Conservation (phyloP, 2,797 vertebrate genomes). For the Epinephelus coioides region DNA sequence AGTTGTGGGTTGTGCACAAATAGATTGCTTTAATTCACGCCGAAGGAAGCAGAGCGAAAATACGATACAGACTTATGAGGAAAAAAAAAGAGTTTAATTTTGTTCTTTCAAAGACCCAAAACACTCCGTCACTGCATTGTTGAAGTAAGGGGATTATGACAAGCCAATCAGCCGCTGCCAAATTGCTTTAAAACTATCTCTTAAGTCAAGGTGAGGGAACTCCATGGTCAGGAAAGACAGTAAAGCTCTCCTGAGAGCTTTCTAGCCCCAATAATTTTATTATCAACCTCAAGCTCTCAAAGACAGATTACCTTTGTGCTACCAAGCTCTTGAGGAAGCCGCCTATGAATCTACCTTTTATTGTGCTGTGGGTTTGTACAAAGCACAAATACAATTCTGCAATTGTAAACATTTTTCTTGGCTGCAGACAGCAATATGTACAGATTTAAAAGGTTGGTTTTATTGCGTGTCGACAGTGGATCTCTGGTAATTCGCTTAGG, state of each 20-base stretch:
- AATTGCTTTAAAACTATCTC: conserved; percentile 64
- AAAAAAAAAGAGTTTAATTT: conserved; percentile 20
- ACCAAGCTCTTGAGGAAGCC: conserved; percentile 50
- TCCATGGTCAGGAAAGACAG: conserved; percentile 36
- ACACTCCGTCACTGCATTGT: conserved; percentile 37
- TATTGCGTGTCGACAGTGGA: conserved; percentile 20
- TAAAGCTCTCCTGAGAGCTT: conserved; percentile 46
- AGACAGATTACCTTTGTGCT: conserved; percentile 56
- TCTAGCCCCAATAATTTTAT: conserved; percentile 54
- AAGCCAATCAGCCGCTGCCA: conserved; percentile 56
- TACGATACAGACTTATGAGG: not conserved
- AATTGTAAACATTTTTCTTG: conserved; percentile 71
- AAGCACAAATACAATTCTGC: conserved; percentile 82
- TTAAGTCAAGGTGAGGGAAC: conserved; percentile 41
- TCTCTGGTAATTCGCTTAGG: conserved; percentile 30
- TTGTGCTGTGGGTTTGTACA: conserved; percentile 80
- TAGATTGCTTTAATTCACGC: conserved; percentile 34
- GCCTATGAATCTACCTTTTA: conserved; percentile 59
- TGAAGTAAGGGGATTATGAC: conserved; percentile 59
- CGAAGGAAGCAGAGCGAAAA: conserved; percentile 23
- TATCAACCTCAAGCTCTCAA: conserved; percentile 53
- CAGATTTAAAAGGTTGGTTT: conserved; percentile 61
- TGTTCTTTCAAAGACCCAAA: conserved; percentile 30
- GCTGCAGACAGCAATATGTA: conserved; percentile 82
- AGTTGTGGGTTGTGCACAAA: conserved; percentile 32